Base-by-base conservation (phyloP, 1,140 invertebrate genomes). In the Diploscapter pachys region DNA sequence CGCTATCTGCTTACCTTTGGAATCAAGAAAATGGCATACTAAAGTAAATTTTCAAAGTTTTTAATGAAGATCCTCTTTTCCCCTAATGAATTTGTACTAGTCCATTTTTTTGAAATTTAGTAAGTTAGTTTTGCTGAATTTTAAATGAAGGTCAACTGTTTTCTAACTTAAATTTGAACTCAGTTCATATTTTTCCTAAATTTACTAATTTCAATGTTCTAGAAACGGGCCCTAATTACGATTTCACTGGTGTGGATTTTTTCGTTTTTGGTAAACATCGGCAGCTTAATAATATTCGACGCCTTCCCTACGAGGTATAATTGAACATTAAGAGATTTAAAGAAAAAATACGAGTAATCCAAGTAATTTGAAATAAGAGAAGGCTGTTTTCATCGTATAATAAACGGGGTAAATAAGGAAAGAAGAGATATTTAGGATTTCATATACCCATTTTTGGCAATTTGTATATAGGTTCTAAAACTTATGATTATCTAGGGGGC, bases 1-100 rank as follows among this genome's bases (percentile, higher is more conserved):
- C 85, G 93, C 93, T 51, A 95, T 95, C 79, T 95, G 93, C 81
- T 90, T 92, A 69, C 93, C 93, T 0, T 83, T 95, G 50, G 90
- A 92, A 73, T 93, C 92, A 0, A 88, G 92, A 75, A 89, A 90
- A 70, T 94, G 93, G 93, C 93, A 95, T 87, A 95, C 93, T 0
- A 89, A 80, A 64, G 77, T 75, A n/a, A 3, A n/a, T 59, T 56
- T 63, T 49, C 48, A 1, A 13, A 9, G 48, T 73, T 48, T 13
- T 49, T n/a, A 55, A n/a, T 51, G 5, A 6, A 5, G n/a, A 8
- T 54, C 11, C 11, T 68, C 50, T 68, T 4, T 1, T 68, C 49
- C 1, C 6, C 50, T 57, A 57, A 48, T 4, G 4, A 59, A 4
- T 59, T 11, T 13, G 13, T 11, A 59, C 1, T 11, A 59, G n/a